phyloP scores from a whole-genome alignment of 1,140 invertebrate genomes.

The Platorchestia sp. region DNA sequence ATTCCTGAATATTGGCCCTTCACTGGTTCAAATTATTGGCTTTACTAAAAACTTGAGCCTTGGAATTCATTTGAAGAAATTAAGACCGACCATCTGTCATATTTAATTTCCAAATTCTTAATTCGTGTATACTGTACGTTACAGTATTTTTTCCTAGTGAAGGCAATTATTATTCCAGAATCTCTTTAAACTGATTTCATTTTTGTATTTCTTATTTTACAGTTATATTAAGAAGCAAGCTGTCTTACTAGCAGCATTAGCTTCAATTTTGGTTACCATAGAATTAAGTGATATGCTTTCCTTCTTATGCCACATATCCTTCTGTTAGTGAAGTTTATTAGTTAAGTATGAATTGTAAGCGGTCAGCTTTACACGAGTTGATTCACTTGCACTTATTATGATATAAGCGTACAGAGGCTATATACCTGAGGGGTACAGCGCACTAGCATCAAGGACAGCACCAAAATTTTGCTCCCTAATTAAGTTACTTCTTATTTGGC shows the following conservation, averaged over 20 bases:
- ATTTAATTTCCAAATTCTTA: background rate
- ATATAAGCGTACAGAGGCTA: background rate
- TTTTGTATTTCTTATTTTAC: no score
- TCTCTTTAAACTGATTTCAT: background rate
- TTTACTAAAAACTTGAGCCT: background rate
- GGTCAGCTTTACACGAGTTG: background rate
- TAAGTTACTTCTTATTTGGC: no score
- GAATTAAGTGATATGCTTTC: background rate
- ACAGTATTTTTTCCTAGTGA: background rate
- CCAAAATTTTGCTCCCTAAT: no score
- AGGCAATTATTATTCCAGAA: background rate
- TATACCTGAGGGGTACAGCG: background rate
- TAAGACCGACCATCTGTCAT: background rate
- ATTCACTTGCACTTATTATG: background rate
- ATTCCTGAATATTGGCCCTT: background rate
- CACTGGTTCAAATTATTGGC: background rate
- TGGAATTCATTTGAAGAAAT: background rate
- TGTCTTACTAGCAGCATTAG: background rate
- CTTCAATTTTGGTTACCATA: background rate
- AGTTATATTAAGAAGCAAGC: background rate
- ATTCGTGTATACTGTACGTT: background rate
- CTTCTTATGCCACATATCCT: background rate
- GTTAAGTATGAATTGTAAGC: background rate
- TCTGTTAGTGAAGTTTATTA: background rate
- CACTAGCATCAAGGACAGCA: no score